These are phyloP conservation scores for Drosophila subsilvestris DNA, from an alignment of 2,888 invertebrate species.

Conservation along the genomic window DNA sequence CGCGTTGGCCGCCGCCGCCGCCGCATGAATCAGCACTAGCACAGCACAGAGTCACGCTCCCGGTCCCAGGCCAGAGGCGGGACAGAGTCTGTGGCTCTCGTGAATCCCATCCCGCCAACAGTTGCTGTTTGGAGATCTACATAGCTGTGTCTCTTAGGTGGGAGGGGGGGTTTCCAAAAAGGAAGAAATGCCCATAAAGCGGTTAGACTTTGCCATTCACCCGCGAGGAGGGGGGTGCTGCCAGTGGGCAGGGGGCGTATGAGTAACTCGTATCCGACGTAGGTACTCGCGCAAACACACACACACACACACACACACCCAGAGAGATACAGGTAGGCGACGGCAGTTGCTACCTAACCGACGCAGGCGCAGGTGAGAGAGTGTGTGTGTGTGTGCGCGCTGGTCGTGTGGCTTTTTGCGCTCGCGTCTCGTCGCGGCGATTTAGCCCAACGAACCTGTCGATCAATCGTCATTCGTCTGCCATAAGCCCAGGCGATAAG, in stretches of 20 bases:
- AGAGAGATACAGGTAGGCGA: slow-evolving; percentile 33
- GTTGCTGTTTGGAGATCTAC: slow-evolving; percentile 63
- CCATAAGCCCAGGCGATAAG: slow-evolving; percentile 76
- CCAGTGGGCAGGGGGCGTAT: slow-evolving; percentile 58
- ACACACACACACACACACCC: slow-evolving; percentile 6
- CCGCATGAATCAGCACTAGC: slow-evolving; percentile 71
- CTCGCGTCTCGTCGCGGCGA: slow-evolving; percentile 77
- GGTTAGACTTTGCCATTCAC: slow-evolving; percentile 37
- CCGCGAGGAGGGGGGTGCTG: slow-evolving; percentile 27
- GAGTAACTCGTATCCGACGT: slow-evolving; percentile 62
- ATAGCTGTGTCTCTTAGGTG: neutral
- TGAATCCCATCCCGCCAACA: slow-evolving; percentile 64
- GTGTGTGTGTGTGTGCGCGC: slow-evolving; percentile 22
- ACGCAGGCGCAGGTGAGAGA: slow-evolving; percentile 27
- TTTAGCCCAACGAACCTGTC: slow-evolving; percentile 82
- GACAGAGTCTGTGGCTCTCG: slow-evolving; percentile 45
- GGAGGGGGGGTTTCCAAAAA: slow-evolving; percentile 63
- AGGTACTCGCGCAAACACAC: slow-evolving; percentile 44
- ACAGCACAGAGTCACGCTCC: slow-evolving; percentile 36
- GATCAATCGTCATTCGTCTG: slow-evolving; percentile 83
- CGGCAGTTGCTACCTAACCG: slow-evolving; percentile 49
- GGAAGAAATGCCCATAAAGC: slow-evolving; percentile 64
- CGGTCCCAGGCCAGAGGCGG: slow-evolving; percentile 10
- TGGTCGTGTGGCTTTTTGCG: slow-evolving; percentile 72
- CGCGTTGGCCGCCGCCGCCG: slow-evolving; percentile 67